Conservation (phyloP, 2,888 invertebrate species). For the Cecidostiba fungosa region DNA sequence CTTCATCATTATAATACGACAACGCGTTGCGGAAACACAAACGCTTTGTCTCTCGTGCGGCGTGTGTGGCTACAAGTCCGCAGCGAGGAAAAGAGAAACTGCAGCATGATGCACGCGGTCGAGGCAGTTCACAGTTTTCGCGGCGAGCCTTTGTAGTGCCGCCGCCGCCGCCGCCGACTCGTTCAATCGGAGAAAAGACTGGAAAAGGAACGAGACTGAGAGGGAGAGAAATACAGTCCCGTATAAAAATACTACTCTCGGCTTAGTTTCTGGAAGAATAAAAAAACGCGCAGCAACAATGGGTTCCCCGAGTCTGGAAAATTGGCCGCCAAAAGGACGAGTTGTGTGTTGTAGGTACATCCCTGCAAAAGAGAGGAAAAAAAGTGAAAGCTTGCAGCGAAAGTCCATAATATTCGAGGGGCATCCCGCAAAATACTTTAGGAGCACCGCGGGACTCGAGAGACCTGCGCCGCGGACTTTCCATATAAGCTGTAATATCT, state of each 20-base stretch:
- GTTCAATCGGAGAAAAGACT: constrained; percentile 5
- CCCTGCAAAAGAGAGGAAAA: background rate
- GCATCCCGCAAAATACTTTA: constrained; percentile 60
- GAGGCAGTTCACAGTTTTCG: constrained; percentile 13
- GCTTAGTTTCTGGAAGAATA: background rate
- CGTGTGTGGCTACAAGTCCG: background rate
- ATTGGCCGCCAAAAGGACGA: constrained; percentile 52
- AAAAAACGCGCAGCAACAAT: constrained; percentile 33
- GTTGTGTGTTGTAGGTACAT: background rate
- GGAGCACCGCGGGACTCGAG: constrained; percentile 46
- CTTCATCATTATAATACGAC: background rate
- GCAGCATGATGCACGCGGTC: background rate
- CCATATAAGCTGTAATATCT: constrained; percentile 61
- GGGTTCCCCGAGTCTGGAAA: constrained; percentile 27
- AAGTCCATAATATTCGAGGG: constrained; percentile 50
- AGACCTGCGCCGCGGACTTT: constrained; percentile 25
- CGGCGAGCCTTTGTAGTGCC: background rate
- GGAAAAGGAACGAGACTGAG: background rate
- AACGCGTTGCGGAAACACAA: constrained; percentile 4
- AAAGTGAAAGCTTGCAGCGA: background rate
- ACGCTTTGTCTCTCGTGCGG: background rate
- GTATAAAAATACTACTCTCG: background rate
- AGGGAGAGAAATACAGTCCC: background rate
- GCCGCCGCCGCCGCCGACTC: background rate
- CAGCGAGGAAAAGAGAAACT: background rate